phyloP scores from a whole-genome alignment of 2,888 invertebrate genomes.

The Ormyrus labotus region DNA sequence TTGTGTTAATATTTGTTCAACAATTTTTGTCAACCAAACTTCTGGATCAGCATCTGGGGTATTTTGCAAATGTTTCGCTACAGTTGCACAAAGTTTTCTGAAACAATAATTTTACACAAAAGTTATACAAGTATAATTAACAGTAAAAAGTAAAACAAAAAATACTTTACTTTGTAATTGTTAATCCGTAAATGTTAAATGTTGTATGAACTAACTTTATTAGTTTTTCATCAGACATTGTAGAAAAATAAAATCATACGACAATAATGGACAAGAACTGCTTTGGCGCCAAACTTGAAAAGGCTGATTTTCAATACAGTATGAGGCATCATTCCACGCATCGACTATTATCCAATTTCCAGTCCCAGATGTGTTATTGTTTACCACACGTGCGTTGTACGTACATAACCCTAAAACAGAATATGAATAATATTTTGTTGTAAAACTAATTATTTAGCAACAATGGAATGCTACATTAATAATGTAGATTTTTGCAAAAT shows the following conservation, averaged over 20 bases:
- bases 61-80: slow-evolving; percentile 84
- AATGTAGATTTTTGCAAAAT: slow-evolving; percentile 78
- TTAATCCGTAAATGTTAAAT: slow-evolving; percentile 87
- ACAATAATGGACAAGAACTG: too few relatives aligned
- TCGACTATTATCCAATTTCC: too few relatives aligned
- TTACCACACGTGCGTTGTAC: too few relatives aligned
- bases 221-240: slow-evolving; percentile 51
- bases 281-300: too few relatives aligned
- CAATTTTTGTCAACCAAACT: slow-evolving; percentile 85
- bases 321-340: too few relatives aligned
- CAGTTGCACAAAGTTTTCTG: slow-evolving; percentile 84
- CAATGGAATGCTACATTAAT: slow-evolving; percentile 8
- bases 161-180: slow-evolving; percentile 79
- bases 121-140: slow-evolving; percentile 3
- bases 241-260: neutral
- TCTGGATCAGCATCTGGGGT: slow-evolving; percentile 80
- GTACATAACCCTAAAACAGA: too few relatives aligned
- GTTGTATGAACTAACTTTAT: slow-evolving; percentile 80
- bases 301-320: too few relatives aligned
- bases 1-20: slow-evolving; percentile 87
- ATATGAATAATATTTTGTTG: too few relatives aligned
- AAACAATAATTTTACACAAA: slow-evolving; percentile 21
- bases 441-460: neutral
- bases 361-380: too few relatives aligned
- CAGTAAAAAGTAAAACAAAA: slow-evolving; percentile 3